Conservation (phyloP, 2,113 vertebrate genomes). For the Oryctolagus cuniculus region DNA sequence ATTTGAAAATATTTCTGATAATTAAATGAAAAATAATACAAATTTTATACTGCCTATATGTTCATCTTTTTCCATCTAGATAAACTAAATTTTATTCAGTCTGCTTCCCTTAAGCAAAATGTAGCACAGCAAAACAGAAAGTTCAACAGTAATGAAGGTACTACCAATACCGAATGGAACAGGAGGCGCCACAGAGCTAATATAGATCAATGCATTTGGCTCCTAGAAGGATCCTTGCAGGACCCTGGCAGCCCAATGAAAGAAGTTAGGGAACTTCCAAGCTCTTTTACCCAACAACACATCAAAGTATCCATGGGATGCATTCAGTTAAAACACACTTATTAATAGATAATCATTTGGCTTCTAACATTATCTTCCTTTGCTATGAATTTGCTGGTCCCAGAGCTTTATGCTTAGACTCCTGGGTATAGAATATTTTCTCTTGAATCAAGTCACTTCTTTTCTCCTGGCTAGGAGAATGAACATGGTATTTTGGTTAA, state of each 20-base stretch:
- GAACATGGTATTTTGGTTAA: not conserved
- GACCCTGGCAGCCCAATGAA: not conserved
- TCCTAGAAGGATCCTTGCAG: not conserved
- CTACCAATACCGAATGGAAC: not conserved
- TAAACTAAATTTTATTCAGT: not conserved
- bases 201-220: rapidly evolving
- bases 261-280: not conserved
- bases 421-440: not conserved
- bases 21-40: not conserved
- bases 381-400: not conserved
- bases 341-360: not conserved
- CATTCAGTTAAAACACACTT: not conserved
- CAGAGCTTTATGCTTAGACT: not conserved
- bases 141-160: not conserved
- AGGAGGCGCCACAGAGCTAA: not conserved
- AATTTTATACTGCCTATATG: not conserved
- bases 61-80: not conserved
- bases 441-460: not conserved
- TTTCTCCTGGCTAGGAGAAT: not conserved
- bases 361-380: not conserved
- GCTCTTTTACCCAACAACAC: not conserved
- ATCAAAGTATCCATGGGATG: not conserved
- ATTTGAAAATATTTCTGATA: not conserved
- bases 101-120: not conserved
- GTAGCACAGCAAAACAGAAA: not conserved